These are phyloP conservation scores for Percopsis omiscomaycus DNA, from an alignment of 2,797 vertebrate genomes.

Conservation along the genomic window DNA sequence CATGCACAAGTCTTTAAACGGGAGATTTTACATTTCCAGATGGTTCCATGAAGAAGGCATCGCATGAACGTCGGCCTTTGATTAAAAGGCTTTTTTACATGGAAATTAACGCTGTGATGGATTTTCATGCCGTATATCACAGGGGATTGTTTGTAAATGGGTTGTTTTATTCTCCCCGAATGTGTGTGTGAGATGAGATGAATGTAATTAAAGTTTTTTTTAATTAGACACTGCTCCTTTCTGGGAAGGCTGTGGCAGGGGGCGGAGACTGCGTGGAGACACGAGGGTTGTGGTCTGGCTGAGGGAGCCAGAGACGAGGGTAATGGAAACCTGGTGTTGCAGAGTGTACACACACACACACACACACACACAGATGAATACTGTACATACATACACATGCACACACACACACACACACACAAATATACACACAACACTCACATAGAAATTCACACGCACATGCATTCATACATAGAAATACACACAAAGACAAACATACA, in stretches of 20 bases:
- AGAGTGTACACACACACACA: slow-evolving; percentile 46
- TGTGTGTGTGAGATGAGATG: slow-evolving; percentile 59
- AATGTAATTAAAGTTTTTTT: slow-evolving; percentile 73
- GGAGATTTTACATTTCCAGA: slow-evolving; percentile 50
- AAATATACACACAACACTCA: not conserved
- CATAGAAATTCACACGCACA: not conserved
- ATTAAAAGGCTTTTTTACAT: slow-evolving; percentile 57
- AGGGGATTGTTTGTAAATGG: slow-evolving; percentile 66
- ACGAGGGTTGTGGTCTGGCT: slow-evolving; percentile 75
- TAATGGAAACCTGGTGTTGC: slow-evolving; percentile 79
- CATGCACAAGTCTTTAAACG: slow-evolving; percentile 29
- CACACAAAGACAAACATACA: not conserved
- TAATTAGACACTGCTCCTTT: slow-evolving; percentile 77
- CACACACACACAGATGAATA: slow-evolving; percentile 10
- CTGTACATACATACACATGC: slow-evolving; percentile 2
- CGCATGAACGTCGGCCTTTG: slow-evolving; percentile 60
- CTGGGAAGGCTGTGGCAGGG: slow-evolving; percentile 71
- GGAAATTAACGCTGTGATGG: slow-evolving; percentile 36
- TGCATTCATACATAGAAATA: not conserved
- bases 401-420: slow-evolving; percentile 5
- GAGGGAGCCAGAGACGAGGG: slow-evolving; percentile 62
- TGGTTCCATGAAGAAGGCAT: slow-evolving; percentile 53
- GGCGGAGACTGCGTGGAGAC: slow-evolving; percentile 67
- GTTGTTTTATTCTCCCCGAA: slow-evolving; percentile 48
- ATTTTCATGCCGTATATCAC: slow-evolving; percentile 59